These are phyloP conservation scores for Andricus quercusramuli DNA, from an alignment of 2,888 invertebrate species.

Conservation along the genomic window DNA sequence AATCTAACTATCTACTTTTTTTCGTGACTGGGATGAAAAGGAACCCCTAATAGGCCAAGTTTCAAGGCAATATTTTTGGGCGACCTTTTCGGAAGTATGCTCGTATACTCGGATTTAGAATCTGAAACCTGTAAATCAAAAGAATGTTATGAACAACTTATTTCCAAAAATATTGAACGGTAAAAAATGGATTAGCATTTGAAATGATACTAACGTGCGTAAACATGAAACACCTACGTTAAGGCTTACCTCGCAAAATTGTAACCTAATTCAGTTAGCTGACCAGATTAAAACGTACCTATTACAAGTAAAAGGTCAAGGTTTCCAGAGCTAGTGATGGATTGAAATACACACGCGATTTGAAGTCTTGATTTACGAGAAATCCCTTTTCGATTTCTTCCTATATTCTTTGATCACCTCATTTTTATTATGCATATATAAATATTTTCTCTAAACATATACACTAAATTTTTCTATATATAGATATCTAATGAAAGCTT, in stretches of 20 bases:
- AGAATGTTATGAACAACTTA: neutral
- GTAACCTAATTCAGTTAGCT: constrained; percentile 1
- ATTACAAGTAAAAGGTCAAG: neutral
- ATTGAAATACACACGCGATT: neutral
- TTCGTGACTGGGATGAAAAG: too few species aligned
- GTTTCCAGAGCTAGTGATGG: neutral
- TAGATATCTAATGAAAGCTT: too few species aligned
- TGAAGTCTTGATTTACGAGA: neutral
- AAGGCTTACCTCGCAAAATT: neutral
- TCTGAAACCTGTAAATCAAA: too few species aligned
- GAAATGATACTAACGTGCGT: neutral
- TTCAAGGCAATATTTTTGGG: too few species aligned
- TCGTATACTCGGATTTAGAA: too few species aligned
- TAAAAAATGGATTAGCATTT: neutral
- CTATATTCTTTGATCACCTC: neutral
- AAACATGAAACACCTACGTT: constrained; percentile 7
- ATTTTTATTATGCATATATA: neutral
- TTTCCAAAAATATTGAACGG: neutral
- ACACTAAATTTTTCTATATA: neutral
- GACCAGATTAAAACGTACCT: neutral
- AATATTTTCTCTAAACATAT: neutral
- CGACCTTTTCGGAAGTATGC: too few species aligned
- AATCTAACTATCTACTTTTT: too few species aligned
- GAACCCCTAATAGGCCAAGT: too few species aligned
- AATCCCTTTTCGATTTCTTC: neutral